Base-by-base conservation (phyloP, 2,113 vertebrate genomes). In the Uropsilus gracilis region DNA sequence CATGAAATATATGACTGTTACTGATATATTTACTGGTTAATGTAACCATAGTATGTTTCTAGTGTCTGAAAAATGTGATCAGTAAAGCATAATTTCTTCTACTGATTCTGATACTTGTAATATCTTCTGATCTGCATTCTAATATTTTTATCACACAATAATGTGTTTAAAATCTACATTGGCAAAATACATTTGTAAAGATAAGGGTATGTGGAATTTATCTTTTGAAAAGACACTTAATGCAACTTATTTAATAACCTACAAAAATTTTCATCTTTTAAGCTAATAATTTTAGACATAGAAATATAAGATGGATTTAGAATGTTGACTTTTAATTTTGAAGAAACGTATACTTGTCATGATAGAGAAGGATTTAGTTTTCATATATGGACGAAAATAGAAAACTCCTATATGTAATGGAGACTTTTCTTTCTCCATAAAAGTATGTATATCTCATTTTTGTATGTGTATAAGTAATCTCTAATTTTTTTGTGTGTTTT, bases 71-170 rank as follows among this genome's bases (percentile, higher is more conserved):
- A 50, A 89, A 84, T 22, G 48, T 81, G 42, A 77, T 37, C 2
- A 61, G 61, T 76, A 85, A 81, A 24, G n/a, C 34, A 46, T 61
- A 61, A 61, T 77, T 91, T 86, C 78, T 66, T 22, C 18, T 75
- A 5, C 39, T 26, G 32, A 68, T 86, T 91, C 55, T 77, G n/a
- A 28, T 88, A 68, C 88, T 86, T 90, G 13, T 87, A 80, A 28
- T 76, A 16, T 78, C 42, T 84, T n/a, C n/a, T n/a, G n/a, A n/a
- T 71, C 32, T 89, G 16, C 68, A 81, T 81, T 91, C 86, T 84
- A 63, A 68, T 64, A 32, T 68, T 95, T 91, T 89, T 18, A 86
- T 76, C 93, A 91, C 73, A 71, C 81, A 73, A 76, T 87, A 39
- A 73, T 80, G 59, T 42, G 13, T 94, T 89, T 57, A 61, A 88